Percentiles rank a stretch among this genome's conserved stretches.
Conservation (phyloP, 2,888 invertebrate genomes). For the Morpho deidamia region DNA sequence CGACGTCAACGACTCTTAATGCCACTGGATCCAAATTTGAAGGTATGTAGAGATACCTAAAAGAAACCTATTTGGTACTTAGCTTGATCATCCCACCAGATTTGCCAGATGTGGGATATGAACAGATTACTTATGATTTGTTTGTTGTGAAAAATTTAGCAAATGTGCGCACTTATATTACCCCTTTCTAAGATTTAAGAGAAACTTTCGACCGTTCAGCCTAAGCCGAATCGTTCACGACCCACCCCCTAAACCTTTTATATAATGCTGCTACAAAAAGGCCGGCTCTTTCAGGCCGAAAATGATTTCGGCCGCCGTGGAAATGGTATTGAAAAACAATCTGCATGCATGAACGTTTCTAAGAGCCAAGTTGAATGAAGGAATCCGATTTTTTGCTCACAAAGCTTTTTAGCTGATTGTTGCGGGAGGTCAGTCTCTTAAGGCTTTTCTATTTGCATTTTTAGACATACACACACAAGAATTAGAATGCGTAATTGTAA, state of each 20-base stretch:
- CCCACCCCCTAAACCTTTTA: conserved; percentile 4
- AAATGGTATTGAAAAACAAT: conserved; percentile 8
- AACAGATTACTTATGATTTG: no score
- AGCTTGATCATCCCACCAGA: no score
- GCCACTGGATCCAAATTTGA: no score
- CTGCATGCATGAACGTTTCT: conserved; percentile 11
- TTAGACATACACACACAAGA: no score
- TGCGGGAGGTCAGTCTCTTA: conserved; percentile 5
- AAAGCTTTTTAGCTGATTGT: conserved; percentile 3
- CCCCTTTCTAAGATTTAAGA: no score
- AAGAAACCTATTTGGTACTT: no score
- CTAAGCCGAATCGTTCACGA: not conserved
- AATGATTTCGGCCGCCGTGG: conserved; percentile 9
- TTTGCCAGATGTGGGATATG: no score
- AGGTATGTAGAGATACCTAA: no score
- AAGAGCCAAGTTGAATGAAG: conserved; percentile 3
- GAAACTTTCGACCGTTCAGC: not conserved
- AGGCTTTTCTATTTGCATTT: not conserved
- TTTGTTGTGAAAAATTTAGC: no score
- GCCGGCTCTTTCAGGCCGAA: conserved; percentile 8
- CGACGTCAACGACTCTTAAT: no score
- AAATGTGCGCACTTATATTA: no score
- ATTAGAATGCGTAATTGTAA: no score
- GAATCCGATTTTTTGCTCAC: not conserved
- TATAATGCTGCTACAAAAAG: conserved; percentile 4